Conservation (phyloP, 2,888 invertebrate species). For the Caenorhabditis sp. region DNA sequence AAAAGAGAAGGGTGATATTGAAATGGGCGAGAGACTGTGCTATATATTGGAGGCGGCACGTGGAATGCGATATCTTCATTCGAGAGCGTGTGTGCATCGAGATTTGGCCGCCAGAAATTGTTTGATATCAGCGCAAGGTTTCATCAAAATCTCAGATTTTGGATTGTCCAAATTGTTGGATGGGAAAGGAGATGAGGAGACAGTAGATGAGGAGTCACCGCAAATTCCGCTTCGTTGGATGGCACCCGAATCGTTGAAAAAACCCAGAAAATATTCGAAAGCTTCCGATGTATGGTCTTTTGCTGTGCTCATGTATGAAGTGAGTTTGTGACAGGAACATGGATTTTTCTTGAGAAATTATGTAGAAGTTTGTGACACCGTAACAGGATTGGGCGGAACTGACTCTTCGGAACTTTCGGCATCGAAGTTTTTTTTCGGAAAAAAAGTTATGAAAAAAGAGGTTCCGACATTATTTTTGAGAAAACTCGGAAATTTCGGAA, state of each 20-base stretch:
- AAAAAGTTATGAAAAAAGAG: no score
- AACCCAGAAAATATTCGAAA: conserved; percentile 29
- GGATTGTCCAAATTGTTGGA: conserved; percentile 36
- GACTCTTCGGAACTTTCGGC: no score
- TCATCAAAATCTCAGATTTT: conserved; percentile 53
- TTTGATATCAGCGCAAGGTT: conserved; percentile 72
- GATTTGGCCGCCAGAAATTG: conserved; percentile 87
- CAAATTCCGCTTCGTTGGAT: conserved; percentile 54
- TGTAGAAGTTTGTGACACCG: no score
- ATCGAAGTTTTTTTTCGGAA: no score
- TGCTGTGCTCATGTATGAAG: conserved; percentile 51
- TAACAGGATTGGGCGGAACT: no score
- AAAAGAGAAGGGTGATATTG: conserved; percentile 16
- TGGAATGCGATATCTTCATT: conserved; percentile 84
- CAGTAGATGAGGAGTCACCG: conserved; percentile 3
- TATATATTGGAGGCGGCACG: conserved; percentile 75
- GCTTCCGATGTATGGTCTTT: conserved; percentile 57
- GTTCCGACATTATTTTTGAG: no score
- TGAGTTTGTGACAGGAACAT: no score
- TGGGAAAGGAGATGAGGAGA: conserved; percentile 8
- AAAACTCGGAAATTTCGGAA: no score
- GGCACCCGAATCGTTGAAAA: conserved; percentile 57
- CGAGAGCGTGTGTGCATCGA: conserved; percentile 84
- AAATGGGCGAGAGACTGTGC: conserved; percentile 24
- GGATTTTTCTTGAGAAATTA: background rate